Evolutionary conservation across 2,888 invertebrate genomes (phyloP).

Genomic region (Deilephila porcellus): DNA sequence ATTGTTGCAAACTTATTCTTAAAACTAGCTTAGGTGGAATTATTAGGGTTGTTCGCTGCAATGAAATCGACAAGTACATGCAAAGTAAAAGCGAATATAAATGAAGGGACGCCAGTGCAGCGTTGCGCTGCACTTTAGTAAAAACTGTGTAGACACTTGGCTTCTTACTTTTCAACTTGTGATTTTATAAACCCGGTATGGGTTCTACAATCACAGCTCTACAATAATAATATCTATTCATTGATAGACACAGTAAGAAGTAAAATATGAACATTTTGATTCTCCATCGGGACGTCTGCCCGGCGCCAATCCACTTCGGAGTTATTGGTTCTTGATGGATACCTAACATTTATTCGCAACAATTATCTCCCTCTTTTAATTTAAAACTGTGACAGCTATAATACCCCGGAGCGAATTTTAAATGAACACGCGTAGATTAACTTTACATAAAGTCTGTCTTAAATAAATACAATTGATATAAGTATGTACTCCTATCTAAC

Average conservation of each 20-base stretch:
- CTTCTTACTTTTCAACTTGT: background rate
- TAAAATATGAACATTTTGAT: background rate
- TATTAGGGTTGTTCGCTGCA: background rate
- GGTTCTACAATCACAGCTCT: background rate
- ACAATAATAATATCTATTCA: background rate
- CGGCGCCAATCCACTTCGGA: background rate
- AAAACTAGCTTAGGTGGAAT: background rate
- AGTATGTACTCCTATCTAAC: no score
- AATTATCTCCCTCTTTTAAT: background rate
- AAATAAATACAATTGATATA: no score
- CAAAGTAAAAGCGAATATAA: conserved; percentile 26
- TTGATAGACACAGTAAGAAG: background rate
- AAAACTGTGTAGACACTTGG: background rate
- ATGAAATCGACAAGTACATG: background rate
- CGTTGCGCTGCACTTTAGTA: background rate
- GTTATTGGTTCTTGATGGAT: background rate
- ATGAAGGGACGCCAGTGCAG: conserved; percentile 18
- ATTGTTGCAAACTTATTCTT: background rate
- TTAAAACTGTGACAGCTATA: no score
- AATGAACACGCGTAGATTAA: no score
- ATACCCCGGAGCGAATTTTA: no score
- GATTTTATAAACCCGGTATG: background rate
- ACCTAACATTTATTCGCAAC: background rate
- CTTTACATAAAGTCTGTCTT: no score
- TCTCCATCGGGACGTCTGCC: background rate